A percentile compares a stretch with the other conserved stretches of the same genome.
Conservation (phyloP, 1,140 invertebrate species). For the Rhizoglyphus robini region DNA sequence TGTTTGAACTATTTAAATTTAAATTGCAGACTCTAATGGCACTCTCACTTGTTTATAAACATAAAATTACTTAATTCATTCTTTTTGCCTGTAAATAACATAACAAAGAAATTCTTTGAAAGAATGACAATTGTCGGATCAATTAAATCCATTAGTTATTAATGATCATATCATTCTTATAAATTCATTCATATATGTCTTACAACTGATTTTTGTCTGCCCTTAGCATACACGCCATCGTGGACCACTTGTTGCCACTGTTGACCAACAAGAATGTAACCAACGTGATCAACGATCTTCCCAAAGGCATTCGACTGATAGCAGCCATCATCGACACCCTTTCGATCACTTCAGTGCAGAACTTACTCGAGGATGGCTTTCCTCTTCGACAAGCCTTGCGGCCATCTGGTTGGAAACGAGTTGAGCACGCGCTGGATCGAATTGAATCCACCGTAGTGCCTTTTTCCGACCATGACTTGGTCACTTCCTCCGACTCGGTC, state of each 20-base stretch:
- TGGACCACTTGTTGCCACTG: conserved; percentile 25
- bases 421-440: background rate
- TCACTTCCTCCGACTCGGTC: background rate
- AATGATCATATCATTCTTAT: too few relatives aligned
- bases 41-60: too few relatives aligned
- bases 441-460: background rate
- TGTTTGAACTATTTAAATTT: too few relatives aligned
- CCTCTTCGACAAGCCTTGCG: background rate
- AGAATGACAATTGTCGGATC: too few relatives aligned
- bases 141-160: too few relatives aligned
- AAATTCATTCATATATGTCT: too few relatives aligned
- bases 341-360: conserved; percentile 21
- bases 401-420: background rate
- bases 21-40: too few relatives aligned
- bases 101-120: too few relatives aligned
- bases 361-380: conserved; percentile 20
- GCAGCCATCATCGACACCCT: conserved; percentile 25
- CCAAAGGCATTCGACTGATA: conserved; percentile 26
- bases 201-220: too few relatives aligned
- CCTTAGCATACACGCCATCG: conserved; percentile 26
- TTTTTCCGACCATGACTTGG: background rate
- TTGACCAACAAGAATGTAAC: conserved; percentile 25
- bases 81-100: too few relatives aligned
- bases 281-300: conserved; percentile 24
- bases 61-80: too few relatives aligned